phyloP scores from a whole-genome alignment of 2,113 vertebrate genomes.

The Scopus umbretta region DNA sequence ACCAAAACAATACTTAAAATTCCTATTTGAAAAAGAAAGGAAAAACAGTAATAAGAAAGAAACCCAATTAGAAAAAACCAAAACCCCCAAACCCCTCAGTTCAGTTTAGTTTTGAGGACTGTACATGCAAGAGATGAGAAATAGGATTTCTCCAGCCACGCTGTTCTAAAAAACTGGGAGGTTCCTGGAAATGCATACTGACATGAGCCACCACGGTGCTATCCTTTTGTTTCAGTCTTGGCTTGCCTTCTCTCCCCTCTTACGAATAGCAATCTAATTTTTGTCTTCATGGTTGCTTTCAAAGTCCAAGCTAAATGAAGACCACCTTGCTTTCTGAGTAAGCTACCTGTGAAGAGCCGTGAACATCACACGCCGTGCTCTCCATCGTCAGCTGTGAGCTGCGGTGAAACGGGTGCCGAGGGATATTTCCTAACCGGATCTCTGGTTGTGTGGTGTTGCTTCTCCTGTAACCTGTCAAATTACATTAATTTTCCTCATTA shows the following conservation, averaged over 20 bases:
- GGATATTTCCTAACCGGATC: accelerated
- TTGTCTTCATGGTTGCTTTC: neutral
- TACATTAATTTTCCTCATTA: accelerated
- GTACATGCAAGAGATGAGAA: neutral
- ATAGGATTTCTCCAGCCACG: neutral
- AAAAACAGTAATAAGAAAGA: neutral
- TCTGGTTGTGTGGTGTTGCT: accelerated
- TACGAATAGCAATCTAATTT: accelerated
- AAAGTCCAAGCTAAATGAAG: neutral
- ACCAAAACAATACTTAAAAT: neutral
- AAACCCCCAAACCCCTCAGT: neutral
- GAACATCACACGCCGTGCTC: accelerated
- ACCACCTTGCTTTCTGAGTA: neutral
- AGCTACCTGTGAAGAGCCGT: accelerated
- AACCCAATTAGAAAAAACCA: neutral
- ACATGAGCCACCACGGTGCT: neutral
- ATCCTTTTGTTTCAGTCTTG: neutral
- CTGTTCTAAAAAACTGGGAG: neutral
- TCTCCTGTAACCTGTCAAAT: neutral
- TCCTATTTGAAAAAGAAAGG: neutral
- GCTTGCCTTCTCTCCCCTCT: neutral
- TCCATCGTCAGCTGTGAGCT: neutral
- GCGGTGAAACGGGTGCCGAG: accelerated
- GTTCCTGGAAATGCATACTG: slow-evolving; percentile 12
- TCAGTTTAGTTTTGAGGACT: slow-evolving; percentile 34